Evolutionary conservation across 1,140 invertebrate species (phyloP).

Genomic region (Ooceraea biroi): DNA sequence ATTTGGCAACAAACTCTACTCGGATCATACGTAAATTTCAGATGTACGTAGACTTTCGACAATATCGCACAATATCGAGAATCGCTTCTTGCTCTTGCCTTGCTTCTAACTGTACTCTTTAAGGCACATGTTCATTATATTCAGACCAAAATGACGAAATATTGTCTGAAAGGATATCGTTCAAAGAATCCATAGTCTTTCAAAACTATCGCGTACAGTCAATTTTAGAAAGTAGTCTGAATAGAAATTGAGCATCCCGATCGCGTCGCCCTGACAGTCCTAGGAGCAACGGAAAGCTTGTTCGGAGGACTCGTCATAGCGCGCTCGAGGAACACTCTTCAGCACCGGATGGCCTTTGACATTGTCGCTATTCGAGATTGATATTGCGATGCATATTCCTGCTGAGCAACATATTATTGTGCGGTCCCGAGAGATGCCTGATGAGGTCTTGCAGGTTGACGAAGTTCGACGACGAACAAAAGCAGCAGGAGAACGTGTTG

Average conservation of each 20-base stretch:
- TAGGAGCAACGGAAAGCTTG: neutral
- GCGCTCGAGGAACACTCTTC: slow-evolving; percentile 68
- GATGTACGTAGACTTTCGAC: neutral
- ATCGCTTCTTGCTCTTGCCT: neutral
- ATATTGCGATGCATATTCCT: slow-evolving; percentile 89
- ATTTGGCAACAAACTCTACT: neutral
- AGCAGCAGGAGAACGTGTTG: slow-evolving; percentile 93
- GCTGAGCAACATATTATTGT: slow-evolving; percentile 94
- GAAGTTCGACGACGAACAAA: slow-evolving; percentile 93
- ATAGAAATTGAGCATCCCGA: slow-evolving; percentile 1
- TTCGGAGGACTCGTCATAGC: slow-evolving; percentile 55
- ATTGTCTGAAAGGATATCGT: slow-evolving; percentile 5
- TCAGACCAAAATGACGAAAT: neutral
- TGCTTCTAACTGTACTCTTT: neutral
- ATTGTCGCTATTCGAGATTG: slow-evolving; percentile 86
- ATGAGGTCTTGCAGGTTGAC: slow-evolving; percentile 94
- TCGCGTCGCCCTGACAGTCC: neutral
- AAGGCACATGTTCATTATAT: neutral
- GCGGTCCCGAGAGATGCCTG: slow-evolving; percentile 93
- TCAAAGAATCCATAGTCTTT: neutral
- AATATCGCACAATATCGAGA: slow-evolving; percentile 1
- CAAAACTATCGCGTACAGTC: neutral
- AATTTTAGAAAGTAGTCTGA: neutral
- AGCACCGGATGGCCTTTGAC: slow-evolving; percentile 77
- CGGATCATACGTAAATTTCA: neutral